A percentile compares a stretch with the other conserved stretches of the same genome.
phyloP scores from a whole-genome alignment of 1,140 invertebrate species.

The Teleopsis dalmanni region DNA sequence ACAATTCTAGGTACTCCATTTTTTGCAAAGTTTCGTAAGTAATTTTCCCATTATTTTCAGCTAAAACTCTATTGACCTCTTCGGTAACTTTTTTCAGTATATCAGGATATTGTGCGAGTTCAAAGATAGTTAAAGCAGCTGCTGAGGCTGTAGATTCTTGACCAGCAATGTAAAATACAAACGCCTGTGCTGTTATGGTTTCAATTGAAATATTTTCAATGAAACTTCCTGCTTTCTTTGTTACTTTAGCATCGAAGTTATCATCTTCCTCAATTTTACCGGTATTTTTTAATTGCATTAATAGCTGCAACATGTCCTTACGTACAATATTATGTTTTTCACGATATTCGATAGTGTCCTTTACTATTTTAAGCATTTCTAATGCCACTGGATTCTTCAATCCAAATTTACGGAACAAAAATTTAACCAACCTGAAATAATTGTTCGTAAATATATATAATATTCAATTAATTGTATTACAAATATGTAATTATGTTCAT shows the following conservation, averaged over 20 bases:
- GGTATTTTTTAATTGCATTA: constrained; percentile 48
- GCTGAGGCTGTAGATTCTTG: constrained; percentile 63
- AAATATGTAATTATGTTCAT: too few relatives aligned
- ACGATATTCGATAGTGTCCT: constrained; percentile 49
- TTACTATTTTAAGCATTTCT: constrained; percentile 42
- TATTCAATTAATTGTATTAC: too few relatives aligned
- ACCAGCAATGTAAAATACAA: constrained; percentile 62
- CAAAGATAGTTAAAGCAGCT: constrained; percentile 51
- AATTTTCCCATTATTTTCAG: constrained; percentile 42
- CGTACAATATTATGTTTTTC: constrained; percentile 46
- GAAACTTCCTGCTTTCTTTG: constrained; percentile 7
- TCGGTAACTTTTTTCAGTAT: constrained; percentile 50
- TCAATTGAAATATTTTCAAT: constrained; percentile 46
- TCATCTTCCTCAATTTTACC: constrained; percentile 36
- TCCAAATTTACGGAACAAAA: constrained; percentile 22
- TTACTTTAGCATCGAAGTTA: constrained; percentile 19
- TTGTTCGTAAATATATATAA: too few relatives aligned
- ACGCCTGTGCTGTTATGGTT: constrained; percentile 51
- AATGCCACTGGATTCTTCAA: constrained; percentile 15
- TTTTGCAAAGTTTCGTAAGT: constrained; percentile 51
- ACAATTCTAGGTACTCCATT: constrained; percentile 51
- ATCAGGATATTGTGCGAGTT: constrained; percentile 52
- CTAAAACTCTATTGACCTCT: constrained; percentile 50
- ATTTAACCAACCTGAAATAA: constrained; percentile 18
- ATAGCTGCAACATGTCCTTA: constrained; percentile 51